These are phyloP conservation scores for Yasuhikotakia modesta DNA, from an alignment of 2,797 vertebrate species.

Conservation along the genomic window DNA sequence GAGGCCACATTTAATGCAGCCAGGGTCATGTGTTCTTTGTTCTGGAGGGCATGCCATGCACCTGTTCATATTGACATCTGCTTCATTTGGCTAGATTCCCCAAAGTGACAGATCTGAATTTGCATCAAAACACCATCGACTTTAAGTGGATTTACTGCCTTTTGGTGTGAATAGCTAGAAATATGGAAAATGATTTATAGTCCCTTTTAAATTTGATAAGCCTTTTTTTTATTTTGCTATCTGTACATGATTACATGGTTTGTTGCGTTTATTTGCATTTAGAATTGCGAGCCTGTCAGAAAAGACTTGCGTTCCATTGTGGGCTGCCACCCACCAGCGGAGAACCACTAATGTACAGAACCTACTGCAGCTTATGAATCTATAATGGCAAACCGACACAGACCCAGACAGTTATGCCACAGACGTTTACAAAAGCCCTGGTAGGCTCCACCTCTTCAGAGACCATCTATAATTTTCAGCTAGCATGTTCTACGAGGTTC, in stretches of 20 bases:
- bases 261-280: neutral
- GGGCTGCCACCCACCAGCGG: neutral
- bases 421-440: neutral
- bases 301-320: slow-evolving; percentile 12
- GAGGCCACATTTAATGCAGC: neutral
- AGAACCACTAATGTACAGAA: neutral
- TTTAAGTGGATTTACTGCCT: neutral
- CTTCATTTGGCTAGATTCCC: neutral
- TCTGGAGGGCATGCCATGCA: neutral
- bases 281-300: neutral
- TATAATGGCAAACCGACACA: slow-evolving; percentile 29
- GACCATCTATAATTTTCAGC: slow-evolving; percentile 47
- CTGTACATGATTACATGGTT: neutral
- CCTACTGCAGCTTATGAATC: slow-evolving; percentile 14
- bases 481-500: slow-evolving; percentile 22
- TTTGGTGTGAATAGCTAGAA: neutral
- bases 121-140: neutral
- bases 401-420: slow-evolving; percentile 4
- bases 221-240: neutral
- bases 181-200: neutral
- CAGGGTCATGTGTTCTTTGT: neutral
- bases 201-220: neutral
- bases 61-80: neutral
- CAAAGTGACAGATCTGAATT: neutral
- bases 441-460: slow-evolving; percentile 5